Base-by-base conservation (phyloP, 1,140 invertebrate species). In the Leptinotarsa undecemlineata region DNA sequence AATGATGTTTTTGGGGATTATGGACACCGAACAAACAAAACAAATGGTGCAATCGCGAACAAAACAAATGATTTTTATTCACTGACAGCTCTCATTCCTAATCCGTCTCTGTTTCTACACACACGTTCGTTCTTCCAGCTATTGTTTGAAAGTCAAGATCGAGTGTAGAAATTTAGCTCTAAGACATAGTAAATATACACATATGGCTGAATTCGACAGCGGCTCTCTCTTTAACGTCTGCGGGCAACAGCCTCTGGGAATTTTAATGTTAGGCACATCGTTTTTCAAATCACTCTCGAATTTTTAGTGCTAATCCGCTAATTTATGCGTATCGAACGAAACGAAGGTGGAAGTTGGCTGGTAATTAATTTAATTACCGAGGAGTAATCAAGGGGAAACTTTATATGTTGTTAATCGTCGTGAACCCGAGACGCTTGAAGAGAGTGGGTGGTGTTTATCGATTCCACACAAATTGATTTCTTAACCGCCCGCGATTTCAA, bases 101-200 rank as follows among this genome's bases (percentile, higher is more conserved):
- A 57, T 57, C 51, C 51, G 51, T 57, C 13, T 57, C 51, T 57
- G 51, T 57, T 57, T 8, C n/a, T 14, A n/a, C n/a, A 57, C 14
- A 57, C 51, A 57, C 15, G 15, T 57, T 57, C n/a, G 13, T 57
- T 57, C 51, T 57, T 19, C n/a, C 15, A 19, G 51, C 51, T 57
- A 73, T 67, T 67, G 26, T 68, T 68, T 47, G 67, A 68, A 68
- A 68, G 67, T 68, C 67, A 68, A 68, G 67, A 68, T 68, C 67
- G 51, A 57, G 4, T 68, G 67, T 68, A 47, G 67, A 68, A 68
- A 68, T 68, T 68, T 68, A 15, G 67, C 67, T 68, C 17, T 8
- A 14, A 68, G 67, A 21, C 20, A 66, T 66, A 11, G 15, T 15
- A 66, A 21, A 33, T 23, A 66, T 6, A 66, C 51, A 57, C n/a